A percentile compares a stretch with the other conserved stretches of the same genome.
Evolutionary conservation across 2,113 vertebrate genomes (phyloP).

Genomic region (Tauraco erythrolophus): DNA sequence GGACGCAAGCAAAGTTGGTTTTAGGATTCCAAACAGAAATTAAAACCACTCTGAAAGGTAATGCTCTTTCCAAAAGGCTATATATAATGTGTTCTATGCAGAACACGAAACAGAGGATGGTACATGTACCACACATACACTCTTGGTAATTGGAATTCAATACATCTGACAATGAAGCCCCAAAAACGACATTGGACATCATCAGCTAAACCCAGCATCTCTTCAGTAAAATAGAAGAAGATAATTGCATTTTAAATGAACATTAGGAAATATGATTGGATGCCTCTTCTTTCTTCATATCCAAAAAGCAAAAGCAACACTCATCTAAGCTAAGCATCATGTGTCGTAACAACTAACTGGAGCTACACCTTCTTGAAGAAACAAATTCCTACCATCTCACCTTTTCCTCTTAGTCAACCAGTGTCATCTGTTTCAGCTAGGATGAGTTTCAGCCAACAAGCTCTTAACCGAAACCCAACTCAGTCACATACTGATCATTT

Average conservation of each 20-base stretch:
- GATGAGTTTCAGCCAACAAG: conserved; percentile 17
- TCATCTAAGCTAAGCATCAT: background rate
- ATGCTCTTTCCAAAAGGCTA: background rate
- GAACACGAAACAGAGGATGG: background rate
- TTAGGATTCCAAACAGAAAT: background rate
- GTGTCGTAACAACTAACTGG: background rate
- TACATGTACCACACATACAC: background rate
- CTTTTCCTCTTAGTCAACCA: background rate
- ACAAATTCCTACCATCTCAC: background rate
- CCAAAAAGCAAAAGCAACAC: background rate
- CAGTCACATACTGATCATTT: conserved; percentile 46
- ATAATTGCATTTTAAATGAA: background rate
- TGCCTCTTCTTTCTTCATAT: background rate
- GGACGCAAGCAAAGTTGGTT: background rate
- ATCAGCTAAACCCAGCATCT: background rate
- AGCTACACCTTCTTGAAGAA: background rate
- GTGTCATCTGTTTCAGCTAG: background rate
- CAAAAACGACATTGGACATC: background rate
- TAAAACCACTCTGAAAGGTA: background rate
- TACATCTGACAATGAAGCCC: background rate
- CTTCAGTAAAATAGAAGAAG: background rate
- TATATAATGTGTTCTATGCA: background rate
- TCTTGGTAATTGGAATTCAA: background rate
- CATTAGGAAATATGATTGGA: background rate
- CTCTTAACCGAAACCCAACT: conserved; percentile 40